These are phyloP conservation scores for Drosophila sp. DNA, from an alignment of 1,140 invertebrate genomes.

Conservation along the genomic window DNA sequence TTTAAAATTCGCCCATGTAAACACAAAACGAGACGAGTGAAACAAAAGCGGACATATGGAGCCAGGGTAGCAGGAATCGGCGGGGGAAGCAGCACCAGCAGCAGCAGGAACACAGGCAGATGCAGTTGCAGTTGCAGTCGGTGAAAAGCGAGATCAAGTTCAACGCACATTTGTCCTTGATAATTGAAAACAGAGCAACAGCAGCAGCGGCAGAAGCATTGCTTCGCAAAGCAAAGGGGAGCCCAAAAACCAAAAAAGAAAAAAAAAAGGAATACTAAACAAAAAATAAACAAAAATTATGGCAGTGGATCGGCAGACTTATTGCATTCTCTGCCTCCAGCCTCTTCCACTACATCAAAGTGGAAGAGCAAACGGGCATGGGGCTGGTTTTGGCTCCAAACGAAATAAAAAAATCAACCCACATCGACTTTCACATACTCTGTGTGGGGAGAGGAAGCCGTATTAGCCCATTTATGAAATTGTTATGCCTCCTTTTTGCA, in stretches of 20 bases:
- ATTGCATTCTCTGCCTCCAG: slow-evolving; percentile 47
- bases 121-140: slow-evolving; percentile 38
- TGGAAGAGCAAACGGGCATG: slow-evolving; percentile 59
- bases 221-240: slow-evolving; percentile 49
- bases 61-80: no score
- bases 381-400: slow-evolving; percentile 16
- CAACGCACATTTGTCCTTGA: slow-evolving; percentile 81
- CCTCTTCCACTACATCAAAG: slow-evolving; percentile 38
- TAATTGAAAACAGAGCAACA: slow-evolving; percentile 59
- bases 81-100: not conserved
- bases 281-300: slow-evolving; percentile 74
- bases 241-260: slow-evolving; percentile 65
- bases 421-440: not conserved
- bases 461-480: no score
- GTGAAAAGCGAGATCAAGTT: slow-evolving; percentile 80
- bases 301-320: slow-evolving; percentile 79
- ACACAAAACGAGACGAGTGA: slow-evolving; percentile 46
- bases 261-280: slow-evolving; percentile 40
- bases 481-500: no score
- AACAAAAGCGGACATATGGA: slow-evolving; percentile 16
- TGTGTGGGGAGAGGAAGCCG: not conserved
- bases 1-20: slow-evolving; percentile 65
- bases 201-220: slow-evolving; percentile 10
- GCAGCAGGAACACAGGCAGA: slow-evolving; percentile 18
- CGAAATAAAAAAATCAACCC: slow-evolving; percentile 40